Evolutionary conservation across 2,888 invertebrate genomes (phyloP), one percentile per base, ranked within the genome.

Genomic region (Antitype chi): DNA sequence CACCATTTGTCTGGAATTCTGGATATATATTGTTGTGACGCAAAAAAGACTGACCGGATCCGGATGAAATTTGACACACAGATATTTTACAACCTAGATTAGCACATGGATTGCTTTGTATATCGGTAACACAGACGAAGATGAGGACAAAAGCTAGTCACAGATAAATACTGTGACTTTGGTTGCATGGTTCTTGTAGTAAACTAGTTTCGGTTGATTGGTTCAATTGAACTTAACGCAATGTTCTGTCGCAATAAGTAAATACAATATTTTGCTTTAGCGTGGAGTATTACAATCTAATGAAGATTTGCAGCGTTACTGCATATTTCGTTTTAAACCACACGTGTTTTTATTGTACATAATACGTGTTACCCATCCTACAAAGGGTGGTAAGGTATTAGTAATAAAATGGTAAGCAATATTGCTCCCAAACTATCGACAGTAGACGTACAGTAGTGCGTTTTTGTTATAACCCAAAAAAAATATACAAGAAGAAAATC

Each of bases 401-500:
- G 13, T 73, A 52, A 52, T 11, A 43, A 47, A 32, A 23, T 25
- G 32, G 62, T 63, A 55, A 63, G 17, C 53, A 15, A 23, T 17
- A 47, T 49, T 57, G 20, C 11, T 28, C 17, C 20, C 28, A 55
- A 62, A 55, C n/a, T 55, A 4, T 55, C 32, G 32, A 17, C 47
- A 28, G 53, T n/a, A n/a, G n/a, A n/a, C n/a, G n/a, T n/a, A n/a
- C 4, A 32, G 4, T 2, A 78, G 25, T 47, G 47, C 47, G 13
- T 63, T 55, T 52, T 28, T n/a, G 38, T 78, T 59, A 13, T n/a
- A 66, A 62, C n/a, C 49, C 53, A 76, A 55, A 32, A 55, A 32
- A 64, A 53, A 74, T 49, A 80, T 32, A 74, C 28, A 66, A 32
- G 2, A 63, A 63, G 1, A 47, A 59, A 80, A 81, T 20, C 23